Evolutionary conservation across 2,113 vertebrate species (phyloP).

Genomic region (Pycnonotus jocosus): DNA sequence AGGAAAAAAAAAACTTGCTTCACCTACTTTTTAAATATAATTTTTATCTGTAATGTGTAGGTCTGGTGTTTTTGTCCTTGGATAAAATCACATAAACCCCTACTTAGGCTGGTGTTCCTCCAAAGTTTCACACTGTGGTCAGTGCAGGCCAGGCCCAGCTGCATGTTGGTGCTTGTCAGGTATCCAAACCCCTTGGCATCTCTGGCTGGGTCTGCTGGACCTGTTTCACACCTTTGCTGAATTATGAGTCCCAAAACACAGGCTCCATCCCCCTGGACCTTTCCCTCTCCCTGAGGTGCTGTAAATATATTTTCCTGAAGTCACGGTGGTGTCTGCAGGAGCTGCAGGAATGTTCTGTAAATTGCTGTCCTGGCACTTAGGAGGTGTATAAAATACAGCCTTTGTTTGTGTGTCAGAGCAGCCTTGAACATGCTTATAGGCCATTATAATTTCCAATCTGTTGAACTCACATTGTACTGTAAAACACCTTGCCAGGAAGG

Average conservation of each 20-base stretch:
- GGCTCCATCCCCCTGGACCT: background rate
- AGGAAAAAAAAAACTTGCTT: background rate
- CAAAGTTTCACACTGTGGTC: background rate
- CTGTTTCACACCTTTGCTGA: background rate
- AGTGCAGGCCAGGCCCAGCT: background rate
- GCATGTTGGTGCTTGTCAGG: background rate
- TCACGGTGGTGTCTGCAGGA: background rate
- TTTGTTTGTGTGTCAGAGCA: background rate
- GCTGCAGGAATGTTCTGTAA: rapidly evolving
- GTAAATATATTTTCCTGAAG: background rate
- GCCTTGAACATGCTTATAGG: background rate
- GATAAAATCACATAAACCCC: background rate
- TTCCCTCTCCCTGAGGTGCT: background rate
- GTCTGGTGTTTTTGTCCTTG: background rate
- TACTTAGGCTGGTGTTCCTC: background rate
- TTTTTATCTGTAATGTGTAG: background rate
- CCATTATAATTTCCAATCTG: background rate
- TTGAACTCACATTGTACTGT: background rate
- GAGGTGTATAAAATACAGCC: background rate
- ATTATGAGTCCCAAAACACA: background rate
- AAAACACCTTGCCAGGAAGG: background rate
- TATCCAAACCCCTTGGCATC: background rate
- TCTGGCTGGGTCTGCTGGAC: rapidly evolving
- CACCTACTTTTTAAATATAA: background rate
- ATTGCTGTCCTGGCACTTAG: background rate